phyloP scores from a whole-genome alignment of 2,113 vertebrate species.

The Bufo gargarizans region DNA sequence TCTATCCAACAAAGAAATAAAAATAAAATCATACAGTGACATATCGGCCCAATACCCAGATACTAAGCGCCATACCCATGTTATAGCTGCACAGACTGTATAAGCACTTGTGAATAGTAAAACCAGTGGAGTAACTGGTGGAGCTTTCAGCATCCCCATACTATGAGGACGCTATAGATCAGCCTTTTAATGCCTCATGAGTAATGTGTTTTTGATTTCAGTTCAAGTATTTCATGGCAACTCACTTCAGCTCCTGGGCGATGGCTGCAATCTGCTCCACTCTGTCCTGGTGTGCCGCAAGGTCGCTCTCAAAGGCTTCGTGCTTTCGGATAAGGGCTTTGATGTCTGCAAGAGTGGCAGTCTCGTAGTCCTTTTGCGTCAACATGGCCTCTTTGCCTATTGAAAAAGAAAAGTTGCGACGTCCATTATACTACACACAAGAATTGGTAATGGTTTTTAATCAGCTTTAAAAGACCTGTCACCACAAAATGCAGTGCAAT shows the following conservation, averaged over 20 bases:
- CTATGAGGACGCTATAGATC: too few species aligned
- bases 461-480: too few species aligned
- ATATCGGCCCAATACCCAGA: too few species aligned
- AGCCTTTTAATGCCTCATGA: too few species aligned
- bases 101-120: neutral
- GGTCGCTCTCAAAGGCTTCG: slow-evolving; percentile 94
- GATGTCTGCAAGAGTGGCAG: slow-evolving; percentile 85
- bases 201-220: too few species aligned
- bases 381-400: slow-evolving; percentile 91
- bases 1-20: too few species aligned
- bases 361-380: slow-evolving; percentile 88
- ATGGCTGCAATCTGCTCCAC: slow-evolving; percentile 97
- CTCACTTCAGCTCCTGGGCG: slow-evolving; percentile 93
- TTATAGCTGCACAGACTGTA: too few species aligned
- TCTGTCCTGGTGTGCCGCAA: slow-evolving; percentile 92
- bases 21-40: too few species aligned
- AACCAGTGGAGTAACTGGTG: neutral
- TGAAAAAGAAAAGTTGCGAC: neutral
- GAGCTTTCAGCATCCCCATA: neutral
- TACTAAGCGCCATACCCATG: too few species aligned
- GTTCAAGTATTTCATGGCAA: neutral
- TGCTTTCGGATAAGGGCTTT: slow-evolving; percentile 92
- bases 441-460: too few species aligned
- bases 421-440: too few species aligned
- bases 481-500: too few species aligned